Percentiles rank a stretch among this genome's conserved stretches.
Evolutionary conservation across 2,888 invertebrate species (phyloP).

Genomic region (Drosophila picticornis): DNA sequence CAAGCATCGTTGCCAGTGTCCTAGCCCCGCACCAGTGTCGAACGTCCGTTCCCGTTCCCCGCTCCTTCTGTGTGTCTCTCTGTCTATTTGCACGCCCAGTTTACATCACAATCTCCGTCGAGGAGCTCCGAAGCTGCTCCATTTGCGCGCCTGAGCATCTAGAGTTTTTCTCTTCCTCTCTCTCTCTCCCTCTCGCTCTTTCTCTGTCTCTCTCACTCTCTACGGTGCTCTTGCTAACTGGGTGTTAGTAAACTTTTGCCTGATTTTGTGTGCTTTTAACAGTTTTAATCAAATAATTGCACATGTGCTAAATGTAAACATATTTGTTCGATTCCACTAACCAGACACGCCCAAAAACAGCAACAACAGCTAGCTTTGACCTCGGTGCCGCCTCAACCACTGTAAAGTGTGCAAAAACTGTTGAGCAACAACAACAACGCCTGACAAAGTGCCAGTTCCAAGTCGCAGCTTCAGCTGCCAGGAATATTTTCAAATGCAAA

Average conservation of each 20-base stretch:
- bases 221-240: conserved; percentile 18
- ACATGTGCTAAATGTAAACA: conserved; percentile 84
- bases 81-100: conserved; percentile 78
- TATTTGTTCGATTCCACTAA: conserved; percentile 84
- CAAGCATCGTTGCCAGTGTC: conserved; percentile 20
- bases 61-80: conserved; percentile 19
- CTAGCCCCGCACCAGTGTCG: not conserved
- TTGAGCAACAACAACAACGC: conserved; percentile 39
- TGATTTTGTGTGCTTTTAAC: conserved; percentile 83
- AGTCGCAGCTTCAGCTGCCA: conserved; percentile 56
- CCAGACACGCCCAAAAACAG: conserved; percentile 69
- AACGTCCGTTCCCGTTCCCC: not conserved
- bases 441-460: conserved; percentile 33
- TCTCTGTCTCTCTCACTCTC: conserved; percentile 14
- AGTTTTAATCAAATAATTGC: conserved; percentile 85
- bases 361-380: conserved; percentile 34
- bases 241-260: conserved; percentile 78
- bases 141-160: conserved; percentile 58
- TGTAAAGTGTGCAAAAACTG: conserved; percentile 74
- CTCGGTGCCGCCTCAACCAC: conserved; percentile 47
- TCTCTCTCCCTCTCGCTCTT: conserved; percentile 1
- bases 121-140: conserved; percentile 64
- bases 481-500: conserved; percentile 84
- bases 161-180: conserved; percentile 4
- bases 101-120: conserved; percentile 73